A percentile compares a stretch with the other conserved stretches of the same genome.
Conservation (phyloP, 2,113 vertebrate species). For the Etheostoma cragini region DNA sequence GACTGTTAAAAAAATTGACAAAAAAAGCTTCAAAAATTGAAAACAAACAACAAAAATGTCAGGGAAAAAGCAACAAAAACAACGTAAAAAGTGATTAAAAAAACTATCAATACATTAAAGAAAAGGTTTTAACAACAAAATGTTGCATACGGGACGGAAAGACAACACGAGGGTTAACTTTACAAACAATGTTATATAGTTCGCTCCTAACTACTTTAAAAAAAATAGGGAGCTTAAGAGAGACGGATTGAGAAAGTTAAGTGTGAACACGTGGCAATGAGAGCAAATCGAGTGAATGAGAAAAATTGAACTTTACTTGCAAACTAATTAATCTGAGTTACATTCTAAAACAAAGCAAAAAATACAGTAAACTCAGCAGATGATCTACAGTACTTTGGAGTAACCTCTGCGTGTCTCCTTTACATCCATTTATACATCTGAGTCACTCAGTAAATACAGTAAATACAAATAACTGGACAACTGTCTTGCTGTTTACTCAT, state of each 20-base stretch:
- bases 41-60: too few species aligned
- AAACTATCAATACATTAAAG: too few species aligned
- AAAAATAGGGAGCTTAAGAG: neutral
- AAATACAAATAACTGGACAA: neutral
- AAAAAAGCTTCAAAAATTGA: too few species aligned
- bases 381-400: neutral
- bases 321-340: neutral
- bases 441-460: neutral
- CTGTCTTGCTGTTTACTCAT: neutral
- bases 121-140: too few species aligned
- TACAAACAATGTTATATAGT: too few species aligned
- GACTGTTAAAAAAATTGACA: too few species aligned
- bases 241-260: too few species aligned
- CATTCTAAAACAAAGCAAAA: neutral
- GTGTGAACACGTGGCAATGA: neutral
- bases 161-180: too few species aligned
- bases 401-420: neutral
- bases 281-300: neutral
- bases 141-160: too few species aligned
- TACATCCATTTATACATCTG: neutral
- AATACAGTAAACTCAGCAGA: too few species aligned
- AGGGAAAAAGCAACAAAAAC: too few species aligned
- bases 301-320: conserved; percentile 6
- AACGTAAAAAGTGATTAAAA: too few species aligned
- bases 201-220: neutral